Conservation (phyloP, 2,888 invertebrate genomes). For the Xestia sexstrigata region DNA sequence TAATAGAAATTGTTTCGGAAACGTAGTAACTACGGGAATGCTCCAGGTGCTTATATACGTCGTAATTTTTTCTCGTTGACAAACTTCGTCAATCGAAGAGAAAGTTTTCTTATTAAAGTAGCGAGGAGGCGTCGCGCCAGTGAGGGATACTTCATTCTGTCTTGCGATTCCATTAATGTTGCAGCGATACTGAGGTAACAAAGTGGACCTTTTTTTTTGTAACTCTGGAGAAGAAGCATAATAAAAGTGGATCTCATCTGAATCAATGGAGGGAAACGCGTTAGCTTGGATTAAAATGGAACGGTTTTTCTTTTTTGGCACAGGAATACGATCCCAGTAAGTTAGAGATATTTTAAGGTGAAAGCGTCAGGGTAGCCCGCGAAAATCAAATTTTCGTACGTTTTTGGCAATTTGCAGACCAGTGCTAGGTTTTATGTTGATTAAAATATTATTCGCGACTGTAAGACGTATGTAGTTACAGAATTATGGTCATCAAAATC, state of each 20-base stretch:
- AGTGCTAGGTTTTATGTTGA: too few species aligned
- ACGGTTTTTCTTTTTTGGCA: too few species aligned
- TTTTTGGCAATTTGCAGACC: too few species aligned
- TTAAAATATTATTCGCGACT: too few species aligned
- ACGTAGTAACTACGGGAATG: constrained; percentile 45
- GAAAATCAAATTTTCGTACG: too few species aligned
- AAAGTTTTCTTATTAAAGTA: constrained; percentile 81
- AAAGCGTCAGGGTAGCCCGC: too few species aligned
- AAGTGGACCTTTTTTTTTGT: constrained; percentile 41
- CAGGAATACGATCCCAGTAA: too few species aligned
- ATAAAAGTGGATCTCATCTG: constrained; percentile 43
- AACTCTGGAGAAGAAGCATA: constrained; percentile 30
- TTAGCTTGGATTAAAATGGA: constrained; percentile 35
- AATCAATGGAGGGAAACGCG: constrained; percentile 37
- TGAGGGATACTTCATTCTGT: constrained; percentile 62
- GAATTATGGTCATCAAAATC: too few species aligned
- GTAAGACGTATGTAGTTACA: too few species aligned
- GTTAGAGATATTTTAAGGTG: too few species aligned
- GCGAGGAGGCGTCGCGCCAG: constrained; percentile 59
- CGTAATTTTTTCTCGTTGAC: constrained; percentile 72
- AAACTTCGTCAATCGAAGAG: constrained; percentile 77
- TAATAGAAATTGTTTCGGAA: constrained; percentile 49
- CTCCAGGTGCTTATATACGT: constrained; percentile 63
- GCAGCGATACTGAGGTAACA: constrained; percentile 55
- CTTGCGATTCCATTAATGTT: constrained; percentile 71